Percentiles rank a stretch among this genome's conserved stretches.
Evolutionary conservation across 2,797 vertebrate genomes (phyloP).

Genomic region (Cyclura pinguis): DNA sequence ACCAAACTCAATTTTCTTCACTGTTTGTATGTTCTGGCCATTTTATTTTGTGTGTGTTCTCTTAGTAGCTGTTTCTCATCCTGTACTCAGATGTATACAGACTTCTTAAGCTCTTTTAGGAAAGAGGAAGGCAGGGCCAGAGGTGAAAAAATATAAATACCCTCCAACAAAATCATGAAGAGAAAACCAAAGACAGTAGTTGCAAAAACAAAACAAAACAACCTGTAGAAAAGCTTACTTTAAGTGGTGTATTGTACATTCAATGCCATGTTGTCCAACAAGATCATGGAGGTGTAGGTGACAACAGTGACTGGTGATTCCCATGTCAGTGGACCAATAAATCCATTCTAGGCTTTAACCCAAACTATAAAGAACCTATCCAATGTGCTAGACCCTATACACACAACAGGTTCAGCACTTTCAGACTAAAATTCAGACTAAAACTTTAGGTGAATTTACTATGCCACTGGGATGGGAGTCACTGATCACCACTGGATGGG

Average conservation of each 20-base stretch:
- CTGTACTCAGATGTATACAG: background rate
- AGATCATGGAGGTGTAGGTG: background rate
- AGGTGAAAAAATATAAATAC: background rate
- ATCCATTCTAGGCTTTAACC: too few species aligned
- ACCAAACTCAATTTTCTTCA: conserved; percentile 50
- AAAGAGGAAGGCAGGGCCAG: conserved; percentile 18
- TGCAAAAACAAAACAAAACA: too few species aligned
- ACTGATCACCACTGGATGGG: too few species aligned
- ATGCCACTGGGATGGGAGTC: too few species aligned
- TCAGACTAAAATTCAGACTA: too few species aligned
- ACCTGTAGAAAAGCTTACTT: background rate
- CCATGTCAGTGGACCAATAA: too few species aligned
- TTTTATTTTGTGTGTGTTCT: conserved; percentile 46
- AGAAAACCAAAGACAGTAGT: background rate
- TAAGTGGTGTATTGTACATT: background rate
- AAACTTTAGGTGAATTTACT: too few species aligned
- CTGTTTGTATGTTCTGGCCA: conserved; percentile 40
- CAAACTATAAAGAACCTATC: too few species aligned
- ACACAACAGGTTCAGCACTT: too few species aligned
- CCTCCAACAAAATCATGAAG: background rate
- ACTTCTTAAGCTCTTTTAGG: conserved; percentile 10
- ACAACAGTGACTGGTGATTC: too few species aligned
- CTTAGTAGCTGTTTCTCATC: conserved; percentile 48
- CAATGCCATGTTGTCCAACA: background rate
- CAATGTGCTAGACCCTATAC: too few species aligned